Evolutionary conservation across 2,113 vertebrate species (phyloP).

Genomic region (Pleuronectes platessa): DNA sequence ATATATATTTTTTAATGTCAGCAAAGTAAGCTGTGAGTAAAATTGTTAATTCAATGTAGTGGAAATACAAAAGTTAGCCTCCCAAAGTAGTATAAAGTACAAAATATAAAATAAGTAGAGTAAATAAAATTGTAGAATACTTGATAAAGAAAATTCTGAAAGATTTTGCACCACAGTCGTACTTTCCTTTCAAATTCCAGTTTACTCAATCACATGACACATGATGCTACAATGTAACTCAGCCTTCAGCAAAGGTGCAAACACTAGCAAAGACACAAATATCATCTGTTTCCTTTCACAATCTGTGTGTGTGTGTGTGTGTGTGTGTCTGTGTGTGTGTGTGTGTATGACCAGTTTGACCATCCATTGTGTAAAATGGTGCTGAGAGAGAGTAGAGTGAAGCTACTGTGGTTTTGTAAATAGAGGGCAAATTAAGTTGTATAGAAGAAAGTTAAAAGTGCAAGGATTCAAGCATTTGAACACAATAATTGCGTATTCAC

Average conservation of each 20-base stretch:
- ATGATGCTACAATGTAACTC: too few relatives aligned
- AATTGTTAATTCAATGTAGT: not conserved
- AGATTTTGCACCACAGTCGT: too few relatives aligned
- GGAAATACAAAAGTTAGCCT: too few relatives aligned
- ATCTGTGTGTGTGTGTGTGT: not conserved
- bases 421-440: not conserved
- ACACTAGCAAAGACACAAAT: not conserved
- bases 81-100: not conserved
- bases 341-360: not conserved
- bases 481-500: conserved; percentile 32
- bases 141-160: not conserved
- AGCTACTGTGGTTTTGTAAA: not conserved
- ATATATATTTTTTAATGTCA: not conserved
- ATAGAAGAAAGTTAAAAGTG: conserved; percentile 1
- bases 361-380: too few relatives aligned
- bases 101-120: not conserved
- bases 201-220: not conserved
- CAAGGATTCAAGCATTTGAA: conserved; percentile 21
- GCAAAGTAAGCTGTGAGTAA: not conserved
- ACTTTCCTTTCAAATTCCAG: not conserved
- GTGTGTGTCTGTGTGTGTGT: not conserved
- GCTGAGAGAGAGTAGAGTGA: not conserved
- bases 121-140: not conserved
- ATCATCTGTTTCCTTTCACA: not conserved
- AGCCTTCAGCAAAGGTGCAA: not conserved